Evolutionary conservation across 2,888 invertebrate genomes (phyloP), one percentile per base, ranked within the genome.

Genomic region (Lasioglossum marginatum): DNA sequence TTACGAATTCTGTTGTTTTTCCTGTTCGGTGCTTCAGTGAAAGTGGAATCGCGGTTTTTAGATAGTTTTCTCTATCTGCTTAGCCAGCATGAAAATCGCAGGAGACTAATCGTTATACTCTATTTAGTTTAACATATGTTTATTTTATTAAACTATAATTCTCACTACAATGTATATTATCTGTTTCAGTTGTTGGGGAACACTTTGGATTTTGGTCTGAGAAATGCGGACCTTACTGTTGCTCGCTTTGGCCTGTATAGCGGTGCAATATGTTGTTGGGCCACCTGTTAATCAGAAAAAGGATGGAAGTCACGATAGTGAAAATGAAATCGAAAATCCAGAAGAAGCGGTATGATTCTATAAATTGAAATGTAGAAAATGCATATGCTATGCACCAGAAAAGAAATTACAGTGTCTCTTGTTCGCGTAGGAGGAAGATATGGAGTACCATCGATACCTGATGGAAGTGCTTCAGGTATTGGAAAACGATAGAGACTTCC

Each of bases 381-480:
- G 23, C 23, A 6, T 1, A 4, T n/a, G 52, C 6, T n/a, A n/a
- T 6, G 10, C 3, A 23, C 3, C 23, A 27, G 57, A 57, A 27
- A 0, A 34, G 23, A 14, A 10, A 10, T 77, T 0, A 66, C 14
- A 60, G 0, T 12, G 14, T 12, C 16, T 68, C 0, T 23, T 74
- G 23, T 75, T 52, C 34, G n/a, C 0, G 6, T 40, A 91, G 87
- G 93, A 90, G 81, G 81, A 91, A 86, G 71, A 92, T 88, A 96
- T 98, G 95, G 98, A 98, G 93, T 99, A 99, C 95, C 97, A 98
- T 89, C 96, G 98, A 70, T 99, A 99, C 94, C 95, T 99, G 70
- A 97, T 97, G 89, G 98, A 99, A 95, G 98, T 99, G 0, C 98
- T 99, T 0, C 97, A 97, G 92, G 97, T 98, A 0, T 95, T 99